These are phyloP conservation scores for Aegithalos caudatus DNA, from an alignment of 2,113 vertebrate species.

Conservation along the genomic window DNA sequence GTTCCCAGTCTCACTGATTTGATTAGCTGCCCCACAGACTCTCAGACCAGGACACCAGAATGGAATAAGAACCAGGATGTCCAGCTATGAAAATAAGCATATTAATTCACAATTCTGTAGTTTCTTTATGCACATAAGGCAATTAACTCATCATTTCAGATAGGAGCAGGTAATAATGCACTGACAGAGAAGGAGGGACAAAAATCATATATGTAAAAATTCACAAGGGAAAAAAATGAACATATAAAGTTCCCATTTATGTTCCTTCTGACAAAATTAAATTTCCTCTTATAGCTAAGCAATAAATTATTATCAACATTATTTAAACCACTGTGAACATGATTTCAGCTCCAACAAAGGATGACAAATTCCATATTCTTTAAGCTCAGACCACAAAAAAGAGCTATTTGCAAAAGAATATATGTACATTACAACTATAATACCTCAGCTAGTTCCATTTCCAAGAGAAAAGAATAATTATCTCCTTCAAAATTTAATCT, in stretches of 20 bases:
- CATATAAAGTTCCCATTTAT: neutral
- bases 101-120: neutral
- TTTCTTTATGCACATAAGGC: neutral
- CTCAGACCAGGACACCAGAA: neutral
- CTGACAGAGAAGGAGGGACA: neutral
- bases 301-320: neutral
- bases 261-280: neutral
- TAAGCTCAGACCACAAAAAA: neutral
- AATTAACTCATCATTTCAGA: neutral
- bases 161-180: neutral
- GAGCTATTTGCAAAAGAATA: neutral
- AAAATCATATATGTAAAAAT: neutral
- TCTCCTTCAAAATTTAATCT: neutral
- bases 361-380: neutral
- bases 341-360: neutral
- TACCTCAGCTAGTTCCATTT: neutral
- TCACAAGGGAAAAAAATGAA: neutral
- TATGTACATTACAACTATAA: neutral
- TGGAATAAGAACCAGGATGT: neutral
- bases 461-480: neutral
- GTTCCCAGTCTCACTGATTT: neutral
- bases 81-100: neutral
- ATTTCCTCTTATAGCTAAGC: neutral
- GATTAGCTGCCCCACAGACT: neutral
- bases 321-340: neutral